These are phyloP conservation scores for Tauraco erythrolophus DNA, from an alignment of 2,113 vertebrate species.

Conservation along the genomic window DNA sequence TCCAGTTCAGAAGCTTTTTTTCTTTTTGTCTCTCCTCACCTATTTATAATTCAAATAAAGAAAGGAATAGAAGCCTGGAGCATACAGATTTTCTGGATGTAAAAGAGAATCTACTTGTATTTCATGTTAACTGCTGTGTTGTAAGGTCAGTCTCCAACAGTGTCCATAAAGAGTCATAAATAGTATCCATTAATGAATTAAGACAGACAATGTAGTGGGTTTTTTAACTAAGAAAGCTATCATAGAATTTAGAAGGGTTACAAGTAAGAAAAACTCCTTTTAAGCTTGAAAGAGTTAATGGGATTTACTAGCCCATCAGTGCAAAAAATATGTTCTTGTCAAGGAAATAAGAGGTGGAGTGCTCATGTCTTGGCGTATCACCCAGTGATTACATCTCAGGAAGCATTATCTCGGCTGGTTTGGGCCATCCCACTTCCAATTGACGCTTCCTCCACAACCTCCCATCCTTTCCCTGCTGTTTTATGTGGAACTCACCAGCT, in stretches of 20 bases:
- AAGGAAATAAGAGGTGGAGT: constrained; percentile 29
- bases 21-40: not conserved
- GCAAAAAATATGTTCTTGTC: not conserved
- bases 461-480: constrained; percentile 63
- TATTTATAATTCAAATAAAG: not conserved
- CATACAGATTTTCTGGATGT: not conserved
- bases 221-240: not conserved
- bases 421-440: not conserved
- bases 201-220: not conserved
- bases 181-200: not conserved
- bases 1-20: not conserved
- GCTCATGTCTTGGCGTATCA: not conserved
- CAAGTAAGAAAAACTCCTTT: not conserved
- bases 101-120: not conserved
- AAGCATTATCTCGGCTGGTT: constrained; percentile 34
- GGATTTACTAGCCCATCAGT: not conserved
- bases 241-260: not conserved
- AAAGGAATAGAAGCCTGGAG: not conserved
- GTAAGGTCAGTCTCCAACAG: not conserved
- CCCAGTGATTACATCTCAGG: constrained; percentile 11
- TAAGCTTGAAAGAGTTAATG: not conserved
- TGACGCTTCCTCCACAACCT: constrained; percentile 35
- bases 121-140: not conserved
- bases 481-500: constrained; percentile 16
- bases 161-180: not conserved